Evolutionary conservation across 2,888 invertebrate species (phyloP), one percentile per base, ranked within the genome.

Genomic region (Dromius quadrimaculatus): DNA sequence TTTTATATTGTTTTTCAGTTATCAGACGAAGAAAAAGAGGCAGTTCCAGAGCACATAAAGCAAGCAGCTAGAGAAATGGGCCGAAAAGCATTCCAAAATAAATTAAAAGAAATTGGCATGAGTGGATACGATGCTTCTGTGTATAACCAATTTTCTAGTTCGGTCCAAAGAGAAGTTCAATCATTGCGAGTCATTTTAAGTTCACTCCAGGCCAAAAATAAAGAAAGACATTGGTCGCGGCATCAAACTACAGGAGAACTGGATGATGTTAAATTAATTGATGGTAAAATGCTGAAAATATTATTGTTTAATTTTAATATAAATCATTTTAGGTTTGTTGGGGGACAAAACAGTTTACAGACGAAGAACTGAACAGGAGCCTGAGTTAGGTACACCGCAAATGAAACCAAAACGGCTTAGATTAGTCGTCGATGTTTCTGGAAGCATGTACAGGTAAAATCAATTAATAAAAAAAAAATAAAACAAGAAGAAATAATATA

Each of bases 161-260:
- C 92, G 8, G 93, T 94, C 23, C 85, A 88, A 38, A 90, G 90
- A 66, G 94, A 96, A 84, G 90, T 95, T n/a, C 90, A 92, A 76
- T 91, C 94, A 0, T 83, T 98, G 28, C 87, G 95, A 64, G 92
- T 94, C 0, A 92, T 98, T 72, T 84, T 98, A 72, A 93, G 90
- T 69, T 87, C 92, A 73, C 83, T 98, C 68, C 96, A 97, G 84
- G 95, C 97, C 0, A 96, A 95, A 83, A 93, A 93, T 77, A 95
- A 95, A 76, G 97, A 97, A 79, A 86, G 98, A 0, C 93, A 95
- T 77, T 98, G 98, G 98, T 87, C 91, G 65, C 88, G 93, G 65
- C 95, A 98, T 81, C 97, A 98, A 83, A 95, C 97, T 0, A 90
- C 93, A 63, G 98, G 98, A 0, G 98, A 98, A 81, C 83, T 98